Evolutionary conservation across 1,140 invertebrate genomes (phyloP).

Genomic region (Drosophila biarmipes): DNA sequence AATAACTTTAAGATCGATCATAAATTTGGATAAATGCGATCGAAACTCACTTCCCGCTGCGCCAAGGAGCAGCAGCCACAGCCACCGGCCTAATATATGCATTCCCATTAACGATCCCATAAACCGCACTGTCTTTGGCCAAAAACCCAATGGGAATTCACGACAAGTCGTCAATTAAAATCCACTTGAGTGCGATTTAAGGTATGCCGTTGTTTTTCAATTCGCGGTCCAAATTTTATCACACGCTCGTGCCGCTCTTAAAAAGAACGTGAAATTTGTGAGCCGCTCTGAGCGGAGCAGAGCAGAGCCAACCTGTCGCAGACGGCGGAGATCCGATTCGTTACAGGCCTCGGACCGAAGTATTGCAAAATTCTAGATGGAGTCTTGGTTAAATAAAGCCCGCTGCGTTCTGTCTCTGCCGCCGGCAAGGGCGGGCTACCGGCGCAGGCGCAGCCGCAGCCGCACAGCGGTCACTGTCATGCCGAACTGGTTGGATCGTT

Average conservation of each 20-base stretch:
- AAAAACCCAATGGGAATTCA: constrained; percentile 34
- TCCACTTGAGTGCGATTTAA: constrained; percentile 44
- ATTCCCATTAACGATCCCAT: constrained; percentile 34
- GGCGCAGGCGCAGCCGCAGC: constrained; percentile 13
- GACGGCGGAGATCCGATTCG: constrained; percentile 48
- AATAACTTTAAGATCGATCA: background rate
- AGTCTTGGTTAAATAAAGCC: constrained; percentile 76
- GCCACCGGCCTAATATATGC: constrained; percentile 1
- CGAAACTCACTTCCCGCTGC: constrained; percentile 50
- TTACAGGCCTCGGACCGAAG: constrained; percentile 67
- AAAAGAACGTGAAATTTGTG: constrained; percentile 55
- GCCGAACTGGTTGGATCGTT: constrained; percentile 44
- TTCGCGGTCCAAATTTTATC: constrained; percentile 39
- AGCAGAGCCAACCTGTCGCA: constrained; percentile 1
- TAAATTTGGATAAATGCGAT: background rate
- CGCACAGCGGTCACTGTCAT: constrained; percentile 56
- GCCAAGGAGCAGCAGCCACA: constrained; percentile 29
- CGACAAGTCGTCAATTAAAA: constrained; percentile 48
- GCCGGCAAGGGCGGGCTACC: constrained; percentile 22
- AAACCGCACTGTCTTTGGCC: constrained; percentile 15
- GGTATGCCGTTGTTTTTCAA: constrained; percentile 27
- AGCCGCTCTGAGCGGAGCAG: constrained; percentile 46
- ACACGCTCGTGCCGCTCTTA: constrained; percentile 37
- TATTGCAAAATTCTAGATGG: constrained; percentile 73
- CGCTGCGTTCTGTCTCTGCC: constrained; percentile 29